Percentiles rank a stretch among this genome's conserved stretches.
phyloP scores from a whole-genome alignment of 2,888 invertebrate species.

The Cenopis cana region DNA sequence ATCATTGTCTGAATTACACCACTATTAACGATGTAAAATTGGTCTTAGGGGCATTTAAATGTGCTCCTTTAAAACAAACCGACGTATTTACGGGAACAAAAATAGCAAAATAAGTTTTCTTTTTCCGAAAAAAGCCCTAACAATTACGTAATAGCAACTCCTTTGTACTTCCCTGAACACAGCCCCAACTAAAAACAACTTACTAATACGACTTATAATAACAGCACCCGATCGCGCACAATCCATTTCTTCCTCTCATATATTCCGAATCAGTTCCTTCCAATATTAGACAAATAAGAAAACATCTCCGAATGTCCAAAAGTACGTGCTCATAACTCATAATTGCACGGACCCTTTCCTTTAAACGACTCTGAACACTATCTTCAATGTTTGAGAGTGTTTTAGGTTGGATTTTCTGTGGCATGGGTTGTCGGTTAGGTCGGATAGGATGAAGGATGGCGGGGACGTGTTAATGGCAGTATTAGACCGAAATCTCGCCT shows the following conservation, averaged over 20 bases:
- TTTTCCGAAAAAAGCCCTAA: no score
- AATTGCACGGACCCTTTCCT: background rate
- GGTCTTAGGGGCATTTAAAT: no score
- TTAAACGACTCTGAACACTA: background rate
- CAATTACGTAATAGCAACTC: conserved; percentile 13
- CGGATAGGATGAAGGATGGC: conserved; percentile 29
- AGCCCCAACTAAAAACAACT: background rate
- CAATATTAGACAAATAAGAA: conserved; percentile 42
- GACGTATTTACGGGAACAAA: no score
- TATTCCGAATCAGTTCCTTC: conserved; percentile 26
- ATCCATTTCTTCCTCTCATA: conserved; percentile 26
- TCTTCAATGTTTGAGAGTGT: background rate
- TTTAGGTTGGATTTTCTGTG: background rate
- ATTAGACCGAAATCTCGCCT: conserved; percentile 43
- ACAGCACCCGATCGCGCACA: background rate
- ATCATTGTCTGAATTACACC: no score
- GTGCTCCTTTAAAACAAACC: no score
- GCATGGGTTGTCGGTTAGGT: conserved; percentile 1
- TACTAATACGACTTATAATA: conserved; percentile 18
- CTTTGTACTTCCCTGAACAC: conserved; percentile 24
- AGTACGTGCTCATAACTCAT: conserved; percentile 36
- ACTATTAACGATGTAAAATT: no score
- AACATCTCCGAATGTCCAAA: conserved; percentile 31
- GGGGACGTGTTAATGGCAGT: conserved; percentile 41
- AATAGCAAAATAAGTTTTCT: no score